Evolutionary conservation across 2,113 vertebrate genomes (phyloP).

Genomic region (Acanthisitta chloris): DNA sequence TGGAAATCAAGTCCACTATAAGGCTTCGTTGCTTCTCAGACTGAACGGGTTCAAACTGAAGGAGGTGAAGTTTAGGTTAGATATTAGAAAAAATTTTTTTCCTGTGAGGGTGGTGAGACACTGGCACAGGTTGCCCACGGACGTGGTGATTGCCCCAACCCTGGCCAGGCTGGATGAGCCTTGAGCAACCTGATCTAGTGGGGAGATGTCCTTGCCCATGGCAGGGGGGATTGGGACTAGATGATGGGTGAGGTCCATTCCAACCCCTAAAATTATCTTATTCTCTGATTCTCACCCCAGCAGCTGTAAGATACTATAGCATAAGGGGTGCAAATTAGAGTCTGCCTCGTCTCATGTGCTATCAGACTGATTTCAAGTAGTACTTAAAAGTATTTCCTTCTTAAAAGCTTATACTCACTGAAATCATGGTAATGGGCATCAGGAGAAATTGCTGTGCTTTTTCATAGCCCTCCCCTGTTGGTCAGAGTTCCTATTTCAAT

Average conservation of each 20-base stretch:
- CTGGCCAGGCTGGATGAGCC: no score
- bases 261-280: no score
- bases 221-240: no score
- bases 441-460: background rate
- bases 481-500: background rate
- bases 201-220: no score
- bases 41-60: no score
- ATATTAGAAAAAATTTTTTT: no score
- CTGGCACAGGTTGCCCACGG: no score
- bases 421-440: background rate
- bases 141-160: no score
- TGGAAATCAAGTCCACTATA: background rate
- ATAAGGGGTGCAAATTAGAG: background rate
- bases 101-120: no score
- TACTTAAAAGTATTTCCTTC: background rate
- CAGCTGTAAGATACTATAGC: background rate
- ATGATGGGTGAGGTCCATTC: no score
- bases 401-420: background rate
- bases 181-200: no score
- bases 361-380: background rate
- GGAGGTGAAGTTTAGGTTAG: no score
- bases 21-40: background rate
- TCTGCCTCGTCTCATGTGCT: fast-evolving
- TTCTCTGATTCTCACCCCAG: background rate
- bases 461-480: background rate